phyloP scores from a whole-genome alignment of 2,888 invertebrate species.

The Synergus laeviventris region DNA sequence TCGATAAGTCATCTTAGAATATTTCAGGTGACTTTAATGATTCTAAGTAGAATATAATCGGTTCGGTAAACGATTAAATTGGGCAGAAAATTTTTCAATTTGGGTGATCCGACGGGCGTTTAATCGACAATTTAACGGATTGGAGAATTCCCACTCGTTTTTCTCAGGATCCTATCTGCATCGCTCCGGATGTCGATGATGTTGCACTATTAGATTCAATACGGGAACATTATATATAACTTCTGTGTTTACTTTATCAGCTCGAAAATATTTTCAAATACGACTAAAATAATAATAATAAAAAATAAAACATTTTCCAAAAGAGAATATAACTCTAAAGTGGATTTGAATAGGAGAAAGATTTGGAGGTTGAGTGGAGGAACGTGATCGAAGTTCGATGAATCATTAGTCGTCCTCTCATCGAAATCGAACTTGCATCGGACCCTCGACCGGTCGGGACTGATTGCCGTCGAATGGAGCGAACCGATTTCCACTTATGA shows the following conservation, averaged over 20 bases:
- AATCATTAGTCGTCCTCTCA: slow-evolving; percentile 21
- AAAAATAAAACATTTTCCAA: neutral
- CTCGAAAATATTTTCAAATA: neutral
- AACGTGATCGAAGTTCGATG: slow-evolving; percentile 29
- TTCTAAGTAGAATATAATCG: slow-evolving; percentile 43
- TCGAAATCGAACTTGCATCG: slow-evolving; percentile 34
- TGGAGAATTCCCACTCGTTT: slow-evolving; percentile 56
- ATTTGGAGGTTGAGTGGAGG: neutral
- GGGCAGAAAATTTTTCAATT: slow-evolving; percentile 66
- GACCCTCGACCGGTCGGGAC: slow-evolving; percentile 32
- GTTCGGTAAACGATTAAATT: slow-evolving; percentile 55
- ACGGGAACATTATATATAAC: slow-evolving; percentile 49
- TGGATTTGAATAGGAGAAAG: neutral
- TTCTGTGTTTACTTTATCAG: neutral
- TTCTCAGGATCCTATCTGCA: slow-evolving; percentile 52
- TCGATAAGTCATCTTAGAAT: slow-evolving; percentile 21
- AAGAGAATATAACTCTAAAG: neutral
- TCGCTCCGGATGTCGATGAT: slow-evolving; percentile 62
- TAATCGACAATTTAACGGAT: slow-evolving; percentile 64
- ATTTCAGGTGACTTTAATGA: slow-evolving; percentile 6
- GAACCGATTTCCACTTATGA: slow-evolving; percentile 70
- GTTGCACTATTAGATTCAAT: slow-evolving; percentile 63
- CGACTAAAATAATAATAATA: neutral
- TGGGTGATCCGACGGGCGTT: slow-evolving; percentile 57
- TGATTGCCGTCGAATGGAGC: slow-evolving; percentile 66